Evolutionary conservation across 2,888 invertebrate species (phyloP), one percentile per base, ranked within the genome.

Genomic region (Biston stratarius): DNA sequence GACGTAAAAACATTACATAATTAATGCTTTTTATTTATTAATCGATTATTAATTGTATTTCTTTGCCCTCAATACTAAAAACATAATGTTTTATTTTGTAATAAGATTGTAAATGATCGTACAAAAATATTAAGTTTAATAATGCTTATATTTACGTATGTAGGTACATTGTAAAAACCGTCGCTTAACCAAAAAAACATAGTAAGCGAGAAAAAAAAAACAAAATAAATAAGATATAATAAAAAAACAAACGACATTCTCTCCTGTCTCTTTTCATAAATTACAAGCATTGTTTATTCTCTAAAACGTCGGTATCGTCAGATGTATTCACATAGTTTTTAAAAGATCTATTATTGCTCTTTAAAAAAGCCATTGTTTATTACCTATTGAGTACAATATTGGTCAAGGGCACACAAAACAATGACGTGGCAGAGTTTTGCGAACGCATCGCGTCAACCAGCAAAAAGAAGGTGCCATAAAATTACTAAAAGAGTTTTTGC

Each of bases 261-360:
- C 14, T 33, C 12, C 3, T 38, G 10, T 15, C 5, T 15, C 11
- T 1, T 53, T 14, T 40, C 6, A 34, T 38, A 58, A 11, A 34
- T 38, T 38, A 9, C 9, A 8, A 42, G 55, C 44, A 42, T 62
- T 56, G 71, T 61, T 52, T 74, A n/a, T 75, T 79, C 80, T 78
- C 67, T 71, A 71, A 69, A 66, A 69, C 60, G 74, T 79, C 84
- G 79, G 76, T 69, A 45, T 72, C 72, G 74, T 76, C 72, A 59
- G 77, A 79, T 62, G 68, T 72, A 74, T 78, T 78, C 78, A 72
- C 59, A 70, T 76, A 69, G 70, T 73, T 81, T 65, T 83, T 78
- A 75, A 77, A 79, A 77, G 24, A 81, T 77, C 60, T 49, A 74
- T 88, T 78, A 87, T 84, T 79, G 79, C 76, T 74, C 77, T 80